Percentiles rank a stretch among this genome's conserved stretches.
These are phyloP conservation scores for Epinephelus cyanopodus DNA, from an alignment of 2,113 vertebrate species.

Conservation along the genomic window DNA sequence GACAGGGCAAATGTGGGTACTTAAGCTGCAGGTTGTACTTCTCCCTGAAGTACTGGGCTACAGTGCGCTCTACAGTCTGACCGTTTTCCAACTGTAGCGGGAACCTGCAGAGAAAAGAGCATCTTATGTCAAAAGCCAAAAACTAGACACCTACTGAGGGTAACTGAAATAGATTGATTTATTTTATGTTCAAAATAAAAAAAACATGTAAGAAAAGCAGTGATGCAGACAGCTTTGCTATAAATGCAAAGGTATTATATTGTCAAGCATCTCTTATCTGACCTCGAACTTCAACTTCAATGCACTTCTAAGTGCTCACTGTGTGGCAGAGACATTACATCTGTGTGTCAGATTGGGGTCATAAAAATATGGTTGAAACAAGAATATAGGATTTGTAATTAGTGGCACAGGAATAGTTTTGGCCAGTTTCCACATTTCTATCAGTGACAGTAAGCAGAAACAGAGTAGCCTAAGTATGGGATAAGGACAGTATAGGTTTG, in stretches of 20 bases:
- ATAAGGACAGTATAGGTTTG: neutral
- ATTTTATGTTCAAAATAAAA: neutral
- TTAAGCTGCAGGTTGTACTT: slow-evolving; percentile 99
- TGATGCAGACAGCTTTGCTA: neutral
- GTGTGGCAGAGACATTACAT: neutral
- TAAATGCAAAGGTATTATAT: neutral
- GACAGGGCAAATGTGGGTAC: slow-evolving; percentile 97
- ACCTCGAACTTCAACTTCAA: neutral
- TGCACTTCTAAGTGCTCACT: neutral
- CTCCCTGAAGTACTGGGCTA: slow-evolving; percentile 99
- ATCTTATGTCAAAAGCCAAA: neutral
- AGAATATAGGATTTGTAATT: no score
- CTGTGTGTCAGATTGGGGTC: no score
- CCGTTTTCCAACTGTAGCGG: slow-evolving; percentile 98
- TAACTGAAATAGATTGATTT: neutral
- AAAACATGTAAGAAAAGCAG: neutral
- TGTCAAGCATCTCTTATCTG: neutral
- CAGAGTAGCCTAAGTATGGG: neutral
- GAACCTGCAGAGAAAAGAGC: slow-evolving; percentile 86
- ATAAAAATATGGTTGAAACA: no score
- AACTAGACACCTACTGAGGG: neutral
- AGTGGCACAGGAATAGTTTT: no score
- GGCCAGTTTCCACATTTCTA: neutral
- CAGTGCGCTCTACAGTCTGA: slow-evolving; percentile 99
- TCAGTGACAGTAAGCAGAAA: neutral